Conservation (phyloP, 2,797 vertebrate species). For the Molossus alvarezi region DNA sequence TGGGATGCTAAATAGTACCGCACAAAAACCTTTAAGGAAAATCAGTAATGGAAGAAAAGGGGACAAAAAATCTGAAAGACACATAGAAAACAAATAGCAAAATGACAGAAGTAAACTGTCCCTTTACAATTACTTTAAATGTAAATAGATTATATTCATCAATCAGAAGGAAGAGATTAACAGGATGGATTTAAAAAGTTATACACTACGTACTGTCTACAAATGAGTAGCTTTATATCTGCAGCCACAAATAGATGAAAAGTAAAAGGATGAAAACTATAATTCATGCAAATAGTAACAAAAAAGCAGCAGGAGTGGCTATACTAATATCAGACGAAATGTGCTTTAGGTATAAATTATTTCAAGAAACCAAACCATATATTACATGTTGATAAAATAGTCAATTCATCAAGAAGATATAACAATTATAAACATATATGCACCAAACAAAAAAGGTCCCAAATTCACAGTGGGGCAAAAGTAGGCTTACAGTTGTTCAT, state of each 20-base stretch:
- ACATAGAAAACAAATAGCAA: neutral
- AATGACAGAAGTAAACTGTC: neutral
- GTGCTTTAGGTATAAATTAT: neutral
- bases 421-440: neutral
- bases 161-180: neutral
- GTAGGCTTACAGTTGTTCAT: too few relatives aligned
- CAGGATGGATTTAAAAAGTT: neutral
- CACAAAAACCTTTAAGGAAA: neutral
- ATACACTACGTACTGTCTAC: neutral
- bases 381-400: neutral
- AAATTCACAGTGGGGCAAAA: neutral
- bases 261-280: neutral
- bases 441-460: neutral
- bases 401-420: neutral
- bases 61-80: neutral
- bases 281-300: neutral
- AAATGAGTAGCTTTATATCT: neutral
- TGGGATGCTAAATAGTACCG: neutral
- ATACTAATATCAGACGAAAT: neutral
- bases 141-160: neutral
- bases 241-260: neutral
- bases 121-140: neutral
- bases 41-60: neutral
- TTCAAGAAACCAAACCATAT: neutral
- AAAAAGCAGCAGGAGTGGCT: neutral